Conservation (phyloP, 2,797 vertebrate genomes). For the Cossypha heuglini region DNA sequence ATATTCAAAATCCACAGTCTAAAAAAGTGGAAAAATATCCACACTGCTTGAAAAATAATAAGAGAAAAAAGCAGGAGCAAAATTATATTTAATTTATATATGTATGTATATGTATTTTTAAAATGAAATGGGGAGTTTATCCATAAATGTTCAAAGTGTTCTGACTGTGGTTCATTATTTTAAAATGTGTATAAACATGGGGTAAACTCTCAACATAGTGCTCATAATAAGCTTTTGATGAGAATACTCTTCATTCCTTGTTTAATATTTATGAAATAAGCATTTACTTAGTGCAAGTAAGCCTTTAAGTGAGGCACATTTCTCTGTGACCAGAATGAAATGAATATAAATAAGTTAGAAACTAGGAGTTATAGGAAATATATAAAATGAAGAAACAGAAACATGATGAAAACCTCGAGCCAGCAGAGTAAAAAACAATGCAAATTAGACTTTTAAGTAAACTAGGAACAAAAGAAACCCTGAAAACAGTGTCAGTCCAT, state of each 20-base stretch:
- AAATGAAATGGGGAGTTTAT: neutral
- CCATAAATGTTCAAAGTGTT: neutral
- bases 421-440: neutral
- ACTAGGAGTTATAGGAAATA: neutral
- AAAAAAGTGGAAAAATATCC: neutral
- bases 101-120: neutral
- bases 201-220: neutral
- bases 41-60: neutral
- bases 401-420: neutral
- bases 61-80: neutral
- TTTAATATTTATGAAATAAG: constrained; percentile 64
- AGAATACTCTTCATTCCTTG: constrained; percentile 11
- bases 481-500: neutral
- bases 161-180: constrained; percentile 15
- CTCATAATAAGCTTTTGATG: constrained; percentile 33
- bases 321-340: constrained; percentile 9
- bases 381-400: neutral
- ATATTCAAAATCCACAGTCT: neutral
- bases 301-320: neutral
- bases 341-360: neutral
- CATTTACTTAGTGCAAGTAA: constrained; percentile 12
- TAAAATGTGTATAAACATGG: constrained; percentile 28
- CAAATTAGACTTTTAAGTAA: constrained; percentile 4
- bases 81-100: neutral
- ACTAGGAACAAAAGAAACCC: neutral